Evolutionary conservation across 2,797 vertebrate species (phyloP).

Genomic region (Choloepus didactylus): DNA sequence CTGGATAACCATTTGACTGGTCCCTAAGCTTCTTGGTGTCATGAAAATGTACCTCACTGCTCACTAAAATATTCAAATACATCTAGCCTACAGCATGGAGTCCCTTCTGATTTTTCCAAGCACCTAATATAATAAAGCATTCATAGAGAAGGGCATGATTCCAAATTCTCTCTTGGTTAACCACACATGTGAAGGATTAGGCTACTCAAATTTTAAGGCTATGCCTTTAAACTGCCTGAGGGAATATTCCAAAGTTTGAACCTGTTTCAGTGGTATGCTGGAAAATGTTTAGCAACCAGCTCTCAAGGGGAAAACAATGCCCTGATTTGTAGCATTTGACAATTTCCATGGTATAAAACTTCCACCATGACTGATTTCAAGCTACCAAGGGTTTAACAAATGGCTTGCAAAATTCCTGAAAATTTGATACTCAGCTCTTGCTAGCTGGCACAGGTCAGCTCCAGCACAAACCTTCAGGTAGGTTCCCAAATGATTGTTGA

Average conservation of each 20-base stretch:
- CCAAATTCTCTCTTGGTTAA: conserved; percentile 34
- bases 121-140: conserved; percentile 3
- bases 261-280: not conserved
- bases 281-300: not conserved
- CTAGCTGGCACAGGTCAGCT: not conserved
- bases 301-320: not conserved
- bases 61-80: conserved; percentile 48
- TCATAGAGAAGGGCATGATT: not conserved
- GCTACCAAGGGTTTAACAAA: conserved; percentile 25
- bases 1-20: not conserved
- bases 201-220: not conserved
- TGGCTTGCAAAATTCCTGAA: conserved; percentile 48
- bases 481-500: not conserved
- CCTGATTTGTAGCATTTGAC: not conserved
- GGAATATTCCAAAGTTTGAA: not conserved
- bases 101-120: not conserved
- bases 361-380: not conserved
- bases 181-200: conserved; percentile 5
- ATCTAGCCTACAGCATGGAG: not conserved
- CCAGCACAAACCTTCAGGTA: not conserved
- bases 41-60: not conserved
- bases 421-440: not conserved
- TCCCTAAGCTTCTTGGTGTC: conserved; percentile 31
- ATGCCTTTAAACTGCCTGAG: not conserved
- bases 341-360: conserved; percentile 47